Conservation (phyloP, 2,113 vertebrate genomes). For the cat (Felis catus) region DNA sequence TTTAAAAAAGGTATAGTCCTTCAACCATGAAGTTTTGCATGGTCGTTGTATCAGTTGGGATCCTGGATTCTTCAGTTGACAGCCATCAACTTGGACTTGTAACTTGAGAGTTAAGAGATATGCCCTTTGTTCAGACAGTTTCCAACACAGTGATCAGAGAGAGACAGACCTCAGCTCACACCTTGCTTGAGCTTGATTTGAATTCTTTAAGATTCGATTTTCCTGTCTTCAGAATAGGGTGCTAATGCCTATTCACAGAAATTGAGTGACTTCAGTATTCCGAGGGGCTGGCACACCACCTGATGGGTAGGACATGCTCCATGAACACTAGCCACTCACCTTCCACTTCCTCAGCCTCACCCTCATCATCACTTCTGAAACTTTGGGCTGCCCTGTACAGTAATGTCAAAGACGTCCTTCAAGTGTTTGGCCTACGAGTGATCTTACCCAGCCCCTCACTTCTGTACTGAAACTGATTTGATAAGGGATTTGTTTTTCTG, state of each 20-base stretch:
- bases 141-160: neutral
- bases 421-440: too few relatives aligned
- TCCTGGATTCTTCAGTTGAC: neutral
- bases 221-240: neutral
- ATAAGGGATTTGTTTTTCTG: neutral
- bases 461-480: neutral
- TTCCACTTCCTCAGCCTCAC: accelerated
- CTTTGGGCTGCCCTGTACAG: accelerated
- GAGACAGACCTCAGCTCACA: neutral
- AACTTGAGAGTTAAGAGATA: neutral
- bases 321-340: accelerated
- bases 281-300: neutral
- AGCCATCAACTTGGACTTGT: neutral
- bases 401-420: neutral
- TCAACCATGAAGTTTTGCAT: neutral
- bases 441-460: neutral
- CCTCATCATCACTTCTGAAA: neutral
- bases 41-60: neutral
- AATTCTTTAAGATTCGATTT: neutral
- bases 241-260: neutral
- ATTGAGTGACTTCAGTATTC: accelerated
- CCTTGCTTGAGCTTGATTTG: neutral
- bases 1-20: neutral
- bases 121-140: neutral
- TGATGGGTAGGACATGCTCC: accelerated